Evolutionary conservation across 64 coral and sea anemone genomes (phyloP), one percentile per base, ranked within the genome.

Genomic region (Acropora tenuis): DNA sequence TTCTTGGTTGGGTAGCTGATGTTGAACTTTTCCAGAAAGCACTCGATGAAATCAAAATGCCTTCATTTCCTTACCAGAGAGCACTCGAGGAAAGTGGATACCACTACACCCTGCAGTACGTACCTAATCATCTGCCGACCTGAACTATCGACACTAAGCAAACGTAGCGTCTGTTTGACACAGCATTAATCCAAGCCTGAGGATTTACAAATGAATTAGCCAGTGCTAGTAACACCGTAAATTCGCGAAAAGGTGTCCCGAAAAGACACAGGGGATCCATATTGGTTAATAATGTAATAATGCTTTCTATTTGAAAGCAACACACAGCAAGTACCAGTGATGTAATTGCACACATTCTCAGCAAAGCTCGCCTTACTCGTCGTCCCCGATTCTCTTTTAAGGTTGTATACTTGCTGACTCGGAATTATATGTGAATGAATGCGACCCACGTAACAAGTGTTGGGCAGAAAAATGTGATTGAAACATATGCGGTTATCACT

Each of bases 251-350:
- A 11, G 82, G 82, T 12, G 82, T 85, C 16, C 82, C 63, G 48
- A 84, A 84, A 63, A 2, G 71, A 63, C 69, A 84, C 30, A 2
- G 82, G 61, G 46, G 71, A 84, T 3, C 82, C 82, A 69, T 76
- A 77, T 41, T 88, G 86, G 12, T 88, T 88, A 9, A 88, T 43
- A 18, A 88, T 2, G 17, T 78, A 88, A n/a, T n/a, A n/a, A n/a
- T n/a, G 53, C 3, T 41, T 43, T 88, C 86, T 88, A 73, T 88
- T 1, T 71, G 86, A 58, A 88, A 88, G 72, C 86, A 88, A 47
- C 73, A 77, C 13, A 88, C 49, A 9, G 86, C 77, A 8, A 88
- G 47, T 73, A 76, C 58, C 30, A 74, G 7, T n/a, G 86, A 75
- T 18, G 73, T 47, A 12, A 88, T 76, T 4, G 75, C 75, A 65